Conservation (phyloP, 2,797 vertebrate species). For the Anguilla marmorata region DNA sequence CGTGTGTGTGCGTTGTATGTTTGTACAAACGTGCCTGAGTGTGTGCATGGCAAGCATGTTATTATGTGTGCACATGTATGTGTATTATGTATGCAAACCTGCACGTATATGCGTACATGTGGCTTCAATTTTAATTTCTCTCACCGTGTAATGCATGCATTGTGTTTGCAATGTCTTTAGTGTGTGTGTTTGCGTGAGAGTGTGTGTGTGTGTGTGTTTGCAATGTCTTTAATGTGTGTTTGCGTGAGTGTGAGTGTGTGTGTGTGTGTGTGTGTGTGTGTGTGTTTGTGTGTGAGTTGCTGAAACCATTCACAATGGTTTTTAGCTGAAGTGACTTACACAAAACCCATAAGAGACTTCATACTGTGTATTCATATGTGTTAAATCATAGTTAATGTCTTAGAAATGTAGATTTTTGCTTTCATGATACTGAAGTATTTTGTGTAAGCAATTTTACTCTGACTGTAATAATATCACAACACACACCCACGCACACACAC, state of each 20-base stretch:
- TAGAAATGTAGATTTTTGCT: not conserved
- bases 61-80: too few species aligned
- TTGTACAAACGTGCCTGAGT: not conserved
- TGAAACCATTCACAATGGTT: too few species aligned
- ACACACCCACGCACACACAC: too few species aligned
- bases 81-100: too few species aligned
- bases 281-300: too few species aligned
- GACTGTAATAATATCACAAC: not conserved
- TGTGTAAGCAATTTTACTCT: not conserved
- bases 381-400: not conserved
- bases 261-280: constrained; percentile 49
- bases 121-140: too few species aligned
- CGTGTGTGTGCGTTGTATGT: not conserved
- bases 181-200: constrained; percentile 42
- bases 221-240: too few species aligned
- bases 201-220: constrained; percentile 23
- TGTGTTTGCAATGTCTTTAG: too few species aligned
- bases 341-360: not conserved
- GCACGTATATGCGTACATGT: too few species aligned
- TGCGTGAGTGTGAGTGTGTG: too few species aligned
- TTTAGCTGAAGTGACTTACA: not conserved
- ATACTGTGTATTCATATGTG: not conserved
- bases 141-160: too few species aligned
- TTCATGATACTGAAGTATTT: not conserved
- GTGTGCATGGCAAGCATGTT: too few species aligned